Evolutionary conservation across 2,797 vertebrate genomes (phyloP), one percentile per base, ranked within the genome.

Genomic region (Caiman crocodilus): DNA sequence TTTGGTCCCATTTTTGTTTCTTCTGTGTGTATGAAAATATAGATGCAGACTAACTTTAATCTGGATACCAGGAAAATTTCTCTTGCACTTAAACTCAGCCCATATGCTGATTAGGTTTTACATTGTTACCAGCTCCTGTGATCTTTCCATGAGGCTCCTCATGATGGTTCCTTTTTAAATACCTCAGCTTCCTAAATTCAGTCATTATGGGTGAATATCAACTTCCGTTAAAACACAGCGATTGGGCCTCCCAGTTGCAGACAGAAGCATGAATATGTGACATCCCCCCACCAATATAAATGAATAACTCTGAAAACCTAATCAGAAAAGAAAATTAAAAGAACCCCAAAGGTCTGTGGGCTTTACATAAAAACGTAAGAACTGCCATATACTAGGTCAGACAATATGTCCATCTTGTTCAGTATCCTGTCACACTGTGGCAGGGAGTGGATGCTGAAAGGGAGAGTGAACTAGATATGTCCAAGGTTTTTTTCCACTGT

Each of bases 191-290:
- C 32, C 25, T 35, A 35, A 42, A 21, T 28, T 6, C 76, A n/a
- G 32, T 57, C 28, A 32, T 21, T 60, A 1, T 8, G 11, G 42
- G 4, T 7, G 6, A 73, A 69, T 64, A 23, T 83, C 30, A 69
- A 32, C 11, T n/a, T 87, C 73, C 30, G 63, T 35, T 35, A 21
- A 69, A 65, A 67, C 8, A 65, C n/a, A 32, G 9, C n/a, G 20
- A 25, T 4, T 25, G 21, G 13, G 23, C 1, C 42, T 79, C 69
- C 28, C 4, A 63, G 4, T 1, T 1, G 0, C 2, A 42, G 42
- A 42, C 42, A 10, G 42, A 11, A 42, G 42, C 42, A 42, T 42
- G 42, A 42, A 42, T 42, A 42, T 42, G 42, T 42, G 42, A 42
- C 42, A 9, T 10, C 8, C 42, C 42, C 42, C 9, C 42, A 7